Base-by-base conservation (phyloP, 2,888 invertebrate genomes). In the Craniophora ligustri region DNA sequence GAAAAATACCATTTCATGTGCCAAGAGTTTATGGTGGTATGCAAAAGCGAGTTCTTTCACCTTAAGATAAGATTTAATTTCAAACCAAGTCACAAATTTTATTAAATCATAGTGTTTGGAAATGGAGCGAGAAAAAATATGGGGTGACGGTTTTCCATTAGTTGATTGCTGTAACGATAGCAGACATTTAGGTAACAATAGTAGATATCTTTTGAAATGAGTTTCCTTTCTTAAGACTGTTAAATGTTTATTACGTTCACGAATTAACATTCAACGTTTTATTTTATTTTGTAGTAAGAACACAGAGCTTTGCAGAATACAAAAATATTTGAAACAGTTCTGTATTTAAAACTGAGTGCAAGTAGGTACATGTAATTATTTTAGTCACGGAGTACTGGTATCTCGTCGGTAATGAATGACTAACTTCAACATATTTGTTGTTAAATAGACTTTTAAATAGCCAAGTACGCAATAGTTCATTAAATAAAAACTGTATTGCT, bases 101-200 rank as follows among this genome's bases (percentile, higher is more conserved):
- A 32, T 53, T 0, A 26, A 26, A 13, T 46, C 42, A 47, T 50
- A 47, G 67, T 53, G 46, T 60, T 67, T 66, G 46, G 41, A 55
- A 71, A 56, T 56, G 55, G 35, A 67, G 32, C 28, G 44, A 53
- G 46, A 45, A 61, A 64, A 67, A 56, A 48, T 56, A 60, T 56
- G 31, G 72, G 49, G 61, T 60, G 55, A 71, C 47, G 53, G 28
- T 44, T 60, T 67, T 60, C 67, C 67, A 71, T 67, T 67, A 71
- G 72, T 53, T 50, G 67, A 67, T 67, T 71, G 67, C 46, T 67
- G 41, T 51, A 55, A 53, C 62, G 67, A 66, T 71, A 54, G 67
- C 42, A 28, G 51, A 67, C 41, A 56, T 70, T 59, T 51, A 65
- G 46, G 31, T 69, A 45, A 57, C 44, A 47, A 42, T 35, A 16